phyloP scores from a whole-genome alignment of 2,113 vertebrate genomes.

The Microcebus ravelobensis region DNA sequence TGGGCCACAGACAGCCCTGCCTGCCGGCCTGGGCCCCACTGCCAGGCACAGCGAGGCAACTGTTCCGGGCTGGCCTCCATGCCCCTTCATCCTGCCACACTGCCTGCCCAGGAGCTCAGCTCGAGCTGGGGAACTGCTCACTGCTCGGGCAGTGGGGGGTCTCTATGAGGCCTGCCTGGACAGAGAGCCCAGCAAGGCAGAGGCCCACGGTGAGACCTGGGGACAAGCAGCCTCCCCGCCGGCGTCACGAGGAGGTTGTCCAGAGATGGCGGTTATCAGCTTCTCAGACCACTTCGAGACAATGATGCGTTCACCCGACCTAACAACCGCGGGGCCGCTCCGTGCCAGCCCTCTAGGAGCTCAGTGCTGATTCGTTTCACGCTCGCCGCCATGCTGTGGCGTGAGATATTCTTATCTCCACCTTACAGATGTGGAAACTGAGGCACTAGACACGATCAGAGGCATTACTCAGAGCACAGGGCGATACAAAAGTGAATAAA shows the following conservation, averaged over 20 bases:
- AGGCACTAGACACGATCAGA: background rate
- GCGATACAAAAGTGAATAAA: background rate
- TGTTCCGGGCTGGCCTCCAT: background rate
- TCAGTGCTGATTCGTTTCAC: accelerated
- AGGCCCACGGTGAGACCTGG: background rate
- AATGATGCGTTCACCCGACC: background rate
- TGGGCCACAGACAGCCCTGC: background rate
- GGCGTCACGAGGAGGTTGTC: background rate
- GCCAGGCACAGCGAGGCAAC: background rate
- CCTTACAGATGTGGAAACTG: background rate
- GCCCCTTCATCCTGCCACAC: background rate
- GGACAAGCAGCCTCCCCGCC: background rate
- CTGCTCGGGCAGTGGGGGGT: accelerated
- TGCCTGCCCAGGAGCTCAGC: background rate
- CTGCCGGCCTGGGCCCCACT: background rate
- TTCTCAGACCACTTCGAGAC: background rate
- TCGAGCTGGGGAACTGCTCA: background rate
- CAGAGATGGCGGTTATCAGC: background rate
- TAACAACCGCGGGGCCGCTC: accelerated
- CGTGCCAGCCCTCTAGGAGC: background rate
- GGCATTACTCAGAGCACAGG: background rate
- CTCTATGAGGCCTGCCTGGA: background rate
- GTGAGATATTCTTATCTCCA: background rate
- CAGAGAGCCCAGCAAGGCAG: background rate
- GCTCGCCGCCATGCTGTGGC: background rate